phyloP scores from a whole-genome alignment of 2,888 invertebrate genomes.

The Agrotis segetum region DNA sequence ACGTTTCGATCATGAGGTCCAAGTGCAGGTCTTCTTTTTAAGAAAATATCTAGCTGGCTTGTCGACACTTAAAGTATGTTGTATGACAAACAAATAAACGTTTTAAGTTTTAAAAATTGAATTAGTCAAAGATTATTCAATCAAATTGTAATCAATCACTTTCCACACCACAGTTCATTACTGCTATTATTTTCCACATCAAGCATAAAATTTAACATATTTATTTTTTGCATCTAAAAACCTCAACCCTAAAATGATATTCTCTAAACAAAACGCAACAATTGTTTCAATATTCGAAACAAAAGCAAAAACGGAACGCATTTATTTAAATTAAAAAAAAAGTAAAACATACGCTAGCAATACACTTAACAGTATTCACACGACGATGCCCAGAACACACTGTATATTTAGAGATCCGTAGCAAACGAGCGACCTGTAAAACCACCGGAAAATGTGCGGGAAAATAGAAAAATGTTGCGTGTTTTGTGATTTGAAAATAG shows the following conservation, averaged over 20 bases:
- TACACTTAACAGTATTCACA: conserved; percentile 85
- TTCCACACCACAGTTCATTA: not conserved
- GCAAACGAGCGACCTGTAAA: conserved; percentile 1
- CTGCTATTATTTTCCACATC: not conserved
- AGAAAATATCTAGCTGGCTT: too few species aligned
- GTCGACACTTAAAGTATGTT: too few species aligned
- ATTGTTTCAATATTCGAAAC: conserved; percentile 45
- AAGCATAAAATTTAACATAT: too few species aligned
- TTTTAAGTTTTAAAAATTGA: too few species aligned
- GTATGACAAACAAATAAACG: too few species aligned
- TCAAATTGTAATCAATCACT: not conserved
- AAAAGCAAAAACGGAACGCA: conserved; percentile 68
- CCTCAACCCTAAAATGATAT: not conserved
- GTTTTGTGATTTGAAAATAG: not conserved
- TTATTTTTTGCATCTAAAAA: not conserved
- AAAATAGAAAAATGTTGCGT: conserved; percentile 1
- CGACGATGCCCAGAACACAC: conserved; percentile 81
- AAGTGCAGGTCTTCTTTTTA: too few species aligned
- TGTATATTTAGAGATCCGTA: conserved; percentile 66
- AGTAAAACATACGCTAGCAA: conserved; percentile 80
- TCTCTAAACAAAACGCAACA: conserved; percentile 33
- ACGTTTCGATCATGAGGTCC: too few species aligned
- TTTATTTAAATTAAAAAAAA: conserved; percentile 83
- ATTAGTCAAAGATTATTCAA: not conserved
- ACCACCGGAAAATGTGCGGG: not conserved